These are phyloP conservation scores for Dromococcyx pavoninus DNA, from an alignment of 2,797 vertebrate genomes.

Conservation along the genomic window DNA sequence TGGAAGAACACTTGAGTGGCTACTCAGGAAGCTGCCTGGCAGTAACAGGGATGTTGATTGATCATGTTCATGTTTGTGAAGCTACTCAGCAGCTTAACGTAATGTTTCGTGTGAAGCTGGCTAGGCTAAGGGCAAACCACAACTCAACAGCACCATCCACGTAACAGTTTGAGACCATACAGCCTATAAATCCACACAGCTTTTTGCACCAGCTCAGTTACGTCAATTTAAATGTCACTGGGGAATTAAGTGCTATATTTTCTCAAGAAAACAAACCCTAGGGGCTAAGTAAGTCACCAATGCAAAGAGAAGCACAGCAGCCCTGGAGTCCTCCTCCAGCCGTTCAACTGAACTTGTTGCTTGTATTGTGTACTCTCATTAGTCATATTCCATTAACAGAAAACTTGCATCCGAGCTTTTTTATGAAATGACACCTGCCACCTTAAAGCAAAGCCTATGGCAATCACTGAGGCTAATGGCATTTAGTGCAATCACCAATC, in stretches of 20 bases:
- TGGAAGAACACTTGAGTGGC: neutral
- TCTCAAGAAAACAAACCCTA: neutral
- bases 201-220: neutral
- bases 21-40: slow-evolving; percentile 7
- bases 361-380: neutral
- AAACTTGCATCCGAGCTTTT: neutral
- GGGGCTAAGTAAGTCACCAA: neutral
- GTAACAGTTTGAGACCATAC: neutral
- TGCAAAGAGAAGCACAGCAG: neutral
- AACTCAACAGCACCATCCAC: neutral
- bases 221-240: neutral
- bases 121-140: slow-evolving; percentile 9
- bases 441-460: neutral
- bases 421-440: neutral
- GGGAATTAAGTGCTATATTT: neutral
- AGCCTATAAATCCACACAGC: neutral
- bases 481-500: neutral
- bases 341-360: neutral
- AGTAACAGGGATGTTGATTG: neutral
- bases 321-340: neutral
- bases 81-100: neutral
- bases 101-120: neutral
- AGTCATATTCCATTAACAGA: neutral
- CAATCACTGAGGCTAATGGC: neutral
- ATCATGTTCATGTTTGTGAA: neutral